Evolutionary conservation across 2,113 vertebrate species (phyloP), one percentile per base, ranked within the genome.

Genomic region (Spilogale gracilis): DNA sequence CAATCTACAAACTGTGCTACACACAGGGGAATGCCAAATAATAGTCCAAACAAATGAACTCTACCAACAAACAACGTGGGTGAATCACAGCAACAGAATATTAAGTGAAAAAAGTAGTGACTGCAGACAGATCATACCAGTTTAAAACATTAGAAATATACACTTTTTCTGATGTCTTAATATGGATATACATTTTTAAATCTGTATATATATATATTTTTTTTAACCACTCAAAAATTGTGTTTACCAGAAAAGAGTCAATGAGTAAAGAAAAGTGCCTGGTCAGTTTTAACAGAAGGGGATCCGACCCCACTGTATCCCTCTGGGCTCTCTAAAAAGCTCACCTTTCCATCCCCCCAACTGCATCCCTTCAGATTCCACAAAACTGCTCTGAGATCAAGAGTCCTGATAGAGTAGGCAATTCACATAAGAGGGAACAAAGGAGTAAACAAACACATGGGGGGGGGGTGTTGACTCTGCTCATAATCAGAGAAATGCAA

Each of bases 11-110:
- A 83, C 27, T 11, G 17, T 14, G 21, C 32, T 32, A 76, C n/a
- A 76, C 4, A 60, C 38, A n/a, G 71, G 9, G 16, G 52, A 32
- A 27, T 25, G 92, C 9, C 18, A 21, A 92, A 3, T 43, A 76
- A 93, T 0, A 32, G 45, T 88, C 67, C 78, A 88, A 91, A 79
- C 52, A 86, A 89, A 89, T 76, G 25, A 96, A n/a, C 48, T 94
- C 79, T 56, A 56, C 56, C 58, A 85, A 65, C 2, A 82, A 65
- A 43, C 23, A 52, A 84, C 17, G 38, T 23, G 56, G 18, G 25
- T 63, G 43, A 82, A 45, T 79, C 25, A 54, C 45, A 54, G 38
- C 13, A 78, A 63, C 3, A 65, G 9, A 48, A 52, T 73, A 61
- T 32, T 56, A 92, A 78, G 9, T 69, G 27, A 58, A 45, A 83